These are phyloP conservation scores for Embiotoca jacksoni DNA, from an alignment of 2,113 vertebrate genomes.

Conservation along the genomic window DNA sequence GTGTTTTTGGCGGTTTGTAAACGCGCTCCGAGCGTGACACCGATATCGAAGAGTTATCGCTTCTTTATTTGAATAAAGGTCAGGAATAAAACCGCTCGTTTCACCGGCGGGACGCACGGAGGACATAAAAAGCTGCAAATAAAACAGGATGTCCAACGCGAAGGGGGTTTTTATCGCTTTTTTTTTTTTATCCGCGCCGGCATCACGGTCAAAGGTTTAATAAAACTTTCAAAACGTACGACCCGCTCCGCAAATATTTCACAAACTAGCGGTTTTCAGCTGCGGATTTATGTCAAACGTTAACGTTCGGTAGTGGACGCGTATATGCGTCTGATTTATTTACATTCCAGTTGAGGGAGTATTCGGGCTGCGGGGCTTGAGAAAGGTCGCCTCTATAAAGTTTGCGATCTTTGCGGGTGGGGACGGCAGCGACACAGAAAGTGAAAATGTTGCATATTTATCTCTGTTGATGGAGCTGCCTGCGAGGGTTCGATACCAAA, in stretches of 20 bases:
- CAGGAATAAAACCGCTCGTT: constrained; percentile 35
- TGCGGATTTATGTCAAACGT: too few relatives aligned
- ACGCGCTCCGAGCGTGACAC: background rate
- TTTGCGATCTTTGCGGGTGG: background rate
- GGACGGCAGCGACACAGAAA: background rate
- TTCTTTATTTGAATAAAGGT: constrained; percentile 41
- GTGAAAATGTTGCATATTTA: background rate
- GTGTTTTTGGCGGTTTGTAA: background rate
- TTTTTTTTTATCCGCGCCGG: background rate
- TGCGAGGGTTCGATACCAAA: background rate
- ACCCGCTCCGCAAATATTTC: background rate
- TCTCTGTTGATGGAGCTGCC: background rate
- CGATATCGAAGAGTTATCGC: constrained; percentile 3
- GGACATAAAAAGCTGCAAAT: constrained; percentile 20
- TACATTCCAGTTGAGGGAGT: background rate
- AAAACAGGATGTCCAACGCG: constrained; percentile 30
- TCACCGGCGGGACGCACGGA: background rate
- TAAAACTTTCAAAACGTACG: constrained; percentile 17
- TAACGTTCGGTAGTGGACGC: background rate
- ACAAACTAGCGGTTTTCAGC: too few relatives aligned
- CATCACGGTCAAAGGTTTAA: background rate
- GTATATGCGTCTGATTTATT: background rate
- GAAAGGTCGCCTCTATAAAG: too few relatives aligned
- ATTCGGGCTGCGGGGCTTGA: too few relatives aligned
- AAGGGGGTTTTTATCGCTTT: constrained; percentile 19